phyloP scores from a whole-genome alignment of 2,888 invertebrate species.

The Plebejus argus region DNA sequence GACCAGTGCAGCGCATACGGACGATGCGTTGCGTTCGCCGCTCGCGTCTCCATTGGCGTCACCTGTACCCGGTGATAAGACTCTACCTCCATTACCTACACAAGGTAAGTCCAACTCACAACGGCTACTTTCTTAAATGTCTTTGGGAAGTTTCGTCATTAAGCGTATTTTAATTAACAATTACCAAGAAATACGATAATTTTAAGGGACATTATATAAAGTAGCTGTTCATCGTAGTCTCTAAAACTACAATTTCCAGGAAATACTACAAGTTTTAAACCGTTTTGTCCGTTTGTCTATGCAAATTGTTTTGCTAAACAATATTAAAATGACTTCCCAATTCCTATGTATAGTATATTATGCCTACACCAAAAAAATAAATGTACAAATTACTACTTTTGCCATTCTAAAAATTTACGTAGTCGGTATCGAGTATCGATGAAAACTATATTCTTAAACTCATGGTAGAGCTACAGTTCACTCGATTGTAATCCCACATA shows the following conservation, averaged over 20 bases:
- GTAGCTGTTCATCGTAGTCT: neutral
- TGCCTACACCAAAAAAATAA: no score
- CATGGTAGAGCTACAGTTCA: no score
- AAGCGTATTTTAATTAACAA: neutral
- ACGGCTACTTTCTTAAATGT: neutral
- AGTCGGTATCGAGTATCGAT: no score
- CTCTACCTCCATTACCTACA: conserved; percentile 60
- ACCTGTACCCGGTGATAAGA: conserved; percentile 60
- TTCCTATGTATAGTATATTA: neutral
- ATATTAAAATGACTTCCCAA: neutral
- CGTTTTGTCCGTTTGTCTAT: neutral
- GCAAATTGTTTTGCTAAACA: neutral
- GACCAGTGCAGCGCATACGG: conserved; percentile 53
- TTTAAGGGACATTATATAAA: neutral
- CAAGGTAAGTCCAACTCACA: conserved; percentile 57
- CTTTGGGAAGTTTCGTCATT: neutral
- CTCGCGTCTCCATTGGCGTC: conserved; percentile 65
- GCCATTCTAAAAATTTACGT: no score
- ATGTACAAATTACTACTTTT: no score
- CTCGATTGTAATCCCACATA: neutral
- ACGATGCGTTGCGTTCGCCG: conserved; percentile 58
- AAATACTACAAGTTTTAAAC: neutral
- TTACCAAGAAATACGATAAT: neutral
- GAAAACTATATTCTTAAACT: no score
- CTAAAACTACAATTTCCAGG: neutral